Conservation (phyloP, 2,113 vertebrate species). For the Lycaon pictus region DNA sequence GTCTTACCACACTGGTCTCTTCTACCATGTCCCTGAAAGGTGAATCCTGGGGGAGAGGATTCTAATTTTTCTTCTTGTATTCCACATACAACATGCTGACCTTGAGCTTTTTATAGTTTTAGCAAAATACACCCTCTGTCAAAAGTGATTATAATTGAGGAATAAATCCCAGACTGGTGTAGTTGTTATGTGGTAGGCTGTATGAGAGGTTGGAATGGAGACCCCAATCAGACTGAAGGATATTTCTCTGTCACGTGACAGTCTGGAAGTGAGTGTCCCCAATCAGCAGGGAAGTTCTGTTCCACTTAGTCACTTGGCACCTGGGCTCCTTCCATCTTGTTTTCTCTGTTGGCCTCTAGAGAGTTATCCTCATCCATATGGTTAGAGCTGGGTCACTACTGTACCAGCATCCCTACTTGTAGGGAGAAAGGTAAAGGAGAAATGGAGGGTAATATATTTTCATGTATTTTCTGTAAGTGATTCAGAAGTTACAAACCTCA, state of each 20-base stretch:
- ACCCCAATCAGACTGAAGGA: neutral
- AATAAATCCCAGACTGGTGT: neutral
- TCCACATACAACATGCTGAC: neutral
- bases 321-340: neutral
- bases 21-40: neutral
- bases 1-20: neutral
- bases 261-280: neutral
- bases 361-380: neutral
- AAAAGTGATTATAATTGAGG: neutral
- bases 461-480: neutral
- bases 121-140: neutral
- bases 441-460: neutral
- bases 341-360: neutral
- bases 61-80: neutral
- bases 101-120: neutral
- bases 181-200: neutral
- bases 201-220: neutral
- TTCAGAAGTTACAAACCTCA: neutral
- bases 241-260: neutral
- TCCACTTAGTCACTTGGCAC: rapidly evolving
- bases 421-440: neutral
- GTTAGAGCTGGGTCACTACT: neutral
- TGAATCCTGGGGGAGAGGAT: neutral
- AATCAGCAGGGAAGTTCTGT: neutral
- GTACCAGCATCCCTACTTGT: neutral